Evolutionary conservation across 2,888 invertebrate genomes (phyloP), one percentile per base, ranked within the genome.

Genomic region (Ctenicera cuprea): DNA sequence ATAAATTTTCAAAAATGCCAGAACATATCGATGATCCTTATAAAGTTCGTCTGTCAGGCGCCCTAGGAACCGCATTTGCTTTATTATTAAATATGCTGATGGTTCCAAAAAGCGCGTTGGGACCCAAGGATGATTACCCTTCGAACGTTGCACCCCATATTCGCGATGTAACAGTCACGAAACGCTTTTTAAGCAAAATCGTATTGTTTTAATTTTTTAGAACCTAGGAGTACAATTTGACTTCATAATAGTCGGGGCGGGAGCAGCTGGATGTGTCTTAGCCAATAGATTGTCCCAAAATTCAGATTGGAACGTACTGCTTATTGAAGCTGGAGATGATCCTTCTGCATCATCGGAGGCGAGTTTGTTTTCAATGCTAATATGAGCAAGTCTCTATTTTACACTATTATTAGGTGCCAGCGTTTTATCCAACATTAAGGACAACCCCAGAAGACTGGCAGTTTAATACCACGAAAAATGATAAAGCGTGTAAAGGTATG

Each of bases 401-500:
- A 14, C 0, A 7, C 3, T 37, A 11, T 4, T 11, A 20, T 26
- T 16, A 86, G 86, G 92, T 96, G 65, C 96, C 96, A 1, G 92
- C 95, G 0, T 86, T 97, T 74, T 94, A 94, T 33, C 95, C 94
- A n/a, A 96, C 95, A 85, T 91, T 93, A 22, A 96, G 96, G 84
- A 90, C 95, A 70, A 93, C 95, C 18, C 94, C 95, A 37, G 90
- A 96, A 85, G 97, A 97, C 87, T 97, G 97, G 97, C 93, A 96
- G 87, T 97, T 94, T 87, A 94, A 95, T 86, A 96, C 96, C 1
- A 93, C 94, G 3, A 94, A 95, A 0, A 91, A 92, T 76, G 91
- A 93, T 54, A 91, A 93, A 16, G 95, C 94, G 86, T 96, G 96
- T 82, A 90, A 94, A 76, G 96, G 94, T 7, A 95, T 96, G 95